Base-by-base conservation (phyloP, 2,797 vertebrate genomes). In the Chelonia mydas region DNA sequence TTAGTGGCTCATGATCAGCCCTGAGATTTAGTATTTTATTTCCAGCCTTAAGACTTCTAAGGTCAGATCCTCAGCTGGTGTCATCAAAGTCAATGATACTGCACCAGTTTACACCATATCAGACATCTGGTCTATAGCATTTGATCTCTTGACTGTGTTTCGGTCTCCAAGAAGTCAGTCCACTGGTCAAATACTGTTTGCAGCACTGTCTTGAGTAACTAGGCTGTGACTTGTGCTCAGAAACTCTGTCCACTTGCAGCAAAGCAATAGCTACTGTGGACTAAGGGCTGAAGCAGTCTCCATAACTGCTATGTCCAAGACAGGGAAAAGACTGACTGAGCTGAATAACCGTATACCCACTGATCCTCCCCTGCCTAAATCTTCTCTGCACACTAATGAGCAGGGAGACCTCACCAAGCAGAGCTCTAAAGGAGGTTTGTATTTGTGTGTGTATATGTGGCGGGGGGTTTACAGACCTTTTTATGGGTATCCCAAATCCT, bases 261-360 rank as follows among this genome's bases (percentile, higher is more conserved):
- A 50, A 5, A 5, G 23, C 2, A 21, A 21, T 51, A 28, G 65
- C 72, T 28, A 3, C 53, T 19, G 7, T 1, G 12, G 27, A 59
- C 77, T 68, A 81, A 4, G 89, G 21, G 78, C 50, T 5, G 77
- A n/a, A 53, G 68, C 78, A 23, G 31, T 4, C 47, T 13, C 19
- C 0, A 3, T 5, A 3, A 7, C 11, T 33, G 1, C 5, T 19
- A n/a, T 68, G 16, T 19, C 65, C 19, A 72, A 72, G 19, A 10
- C 33, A 37, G 65, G n/a, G 9, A 41, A 72, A 23, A 3, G 51
- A 55, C 10, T 53, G 28, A 1, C 6, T 31, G 49, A 1, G 1
- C 16, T 27, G 11, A n/a, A 0, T 0, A 41, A 3, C 3, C 8
- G 0, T 50, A 2, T 45, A 2, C 0, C 21, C 0, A 3, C 53